These are phyloP conservation scores for Perithous albicinctus DNA, from an alignment of 2,888 invertebrate genomes.

Conservation along the genomic window DNA sequence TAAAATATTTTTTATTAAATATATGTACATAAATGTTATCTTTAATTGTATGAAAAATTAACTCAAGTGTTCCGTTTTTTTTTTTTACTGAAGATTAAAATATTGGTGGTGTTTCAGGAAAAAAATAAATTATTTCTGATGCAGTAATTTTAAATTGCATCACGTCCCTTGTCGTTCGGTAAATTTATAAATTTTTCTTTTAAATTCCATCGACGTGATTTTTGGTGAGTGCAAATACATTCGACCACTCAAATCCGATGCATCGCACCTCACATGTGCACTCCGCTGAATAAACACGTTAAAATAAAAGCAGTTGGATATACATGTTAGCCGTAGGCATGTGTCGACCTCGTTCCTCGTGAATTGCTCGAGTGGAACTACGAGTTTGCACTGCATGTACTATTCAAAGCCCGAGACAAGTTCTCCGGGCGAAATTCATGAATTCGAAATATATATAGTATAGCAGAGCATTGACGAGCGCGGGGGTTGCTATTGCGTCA, in stretches of 20 bases:
- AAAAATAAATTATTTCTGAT: not conserved
- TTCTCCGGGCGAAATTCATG: slow-evolving; percentile 16
- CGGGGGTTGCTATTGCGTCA: not conserved
- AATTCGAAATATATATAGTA: not conserved
- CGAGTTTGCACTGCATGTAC: slow-evolving; percentile 50
- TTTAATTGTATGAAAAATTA: not conserved
- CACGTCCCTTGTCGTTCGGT: too few species aligned
- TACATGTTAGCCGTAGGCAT: slow-evolving; percentile 41
- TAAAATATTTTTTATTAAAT: too few species aligned
- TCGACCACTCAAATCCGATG: slow-evolving; percentile 28
- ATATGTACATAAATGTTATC: too few species aligned
- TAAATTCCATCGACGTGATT: not conserved
- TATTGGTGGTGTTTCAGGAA: not conserved
- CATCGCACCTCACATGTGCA: not conserved
- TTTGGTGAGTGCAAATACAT: slow-evolving; percentile 30
- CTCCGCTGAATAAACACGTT: slow-evolving; percentile 41
- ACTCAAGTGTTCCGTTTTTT: not conserved
- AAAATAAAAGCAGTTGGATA: slow-evolving; percentile 50
- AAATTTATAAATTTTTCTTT: not conserved
- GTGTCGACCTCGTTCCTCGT: slow-evolving; percentile 57
- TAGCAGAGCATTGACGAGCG: not conserved
- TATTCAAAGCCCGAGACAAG: slow-evolving; percentile 47
- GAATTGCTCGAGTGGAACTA: slow-evolving; percentile 49
- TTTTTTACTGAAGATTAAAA: not conserved
- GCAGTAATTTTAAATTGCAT: too few species aligned